These are phyloP conservation scores for Parnassius apollo DNA, from an alignment of 2,888 invertebrate species.

Conservation along the genomic window DNA sequence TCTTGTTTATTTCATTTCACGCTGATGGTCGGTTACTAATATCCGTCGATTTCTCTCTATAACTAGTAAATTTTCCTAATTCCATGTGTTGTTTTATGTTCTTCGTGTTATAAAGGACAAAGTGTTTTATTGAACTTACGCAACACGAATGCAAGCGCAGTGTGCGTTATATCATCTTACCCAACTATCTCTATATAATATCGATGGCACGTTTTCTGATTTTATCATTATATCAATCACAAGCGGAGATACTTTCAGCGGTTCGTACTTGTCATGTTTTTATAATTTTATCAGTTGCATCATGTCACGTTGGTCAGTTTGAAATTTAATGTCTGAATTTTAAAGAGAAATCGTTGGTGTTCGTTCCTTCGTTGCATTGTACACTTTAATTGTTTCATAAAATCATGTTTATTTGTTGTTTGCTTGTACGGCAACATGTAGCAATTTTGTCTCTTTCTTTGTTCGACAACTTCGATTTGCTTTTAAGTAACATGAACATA, in stretches of 20 bases:
- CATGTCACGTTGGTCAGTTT: constrained; percentile 32
- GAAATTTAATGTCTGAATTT: constrained; percentile 7
- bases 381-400: no score
- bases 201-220: constrained; percentile 53
- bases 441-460: no score
- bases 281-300: constrained; percentile 34
- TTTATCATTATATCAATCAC: constrained; percentile 58
- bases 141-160: constrained; percentile 27
- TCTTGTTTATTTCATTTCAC: constrained; percentile 69
- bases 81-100: constrained; percentile 20
- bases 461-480: no score
- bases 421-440: no score
- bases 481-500: no score
- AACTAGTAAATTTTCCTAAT: constrained; percentile 36
- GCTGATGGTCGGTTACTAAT: constrained; percentile 55
- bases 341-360: neutral
- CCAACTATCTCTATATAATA: constrained; percentile 47
- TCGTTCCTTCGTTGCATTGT: no score
- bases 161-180: constrained; percentile 34
- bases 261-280: constrained; percentile 46
- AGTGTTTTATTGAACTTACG: constrained; percentile 27
- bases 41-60: constrained; percentile 51
- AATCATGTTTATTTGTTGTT: no score
- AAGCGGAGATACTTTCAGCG: constrained; percentile 46
- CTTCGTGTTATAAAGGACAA: constrained; percentile 19